phyloP scores from a whole-genome alignment of 2,797 vertebrate genomes.

The Poeciliopsis infans region DNA sequence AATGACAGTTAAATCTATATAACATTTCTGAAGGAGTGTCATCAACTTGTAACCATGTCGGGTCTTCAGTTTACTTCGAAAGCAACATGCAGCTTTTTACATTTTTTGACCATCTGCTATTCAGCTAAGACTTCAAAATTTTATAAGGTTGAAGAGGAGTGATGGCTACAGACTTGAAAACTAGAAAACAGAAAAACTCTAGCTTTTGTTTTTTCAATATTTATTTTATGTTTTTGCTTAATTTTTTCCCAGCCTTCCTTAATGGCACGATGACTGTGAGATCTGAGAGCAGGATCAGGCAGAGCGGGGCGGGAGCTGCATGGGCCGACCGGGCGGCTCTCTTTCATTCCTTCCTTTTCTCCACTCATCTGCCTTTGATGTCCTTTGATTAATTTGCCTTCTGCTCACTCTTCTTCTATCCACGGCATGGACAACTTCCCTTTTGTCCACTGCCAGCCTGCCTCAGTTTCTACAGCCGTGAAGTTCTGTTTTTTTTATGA shows the following conservation, averaged over 20 bases:
- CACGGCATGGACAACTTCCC: slow-evolving; percentile 38
- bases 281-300: slow-evolving; percentile 75
- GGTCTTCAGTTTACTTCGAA: neutral
- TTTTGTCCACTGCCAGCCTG: slow-evolving; percentile 30
- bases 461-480: slow-evolving; percentile 15
- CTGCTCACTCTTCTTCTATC: slow-evolving; percentile 57
- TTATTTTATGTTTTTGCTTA: slow-evolving; percentile 9
- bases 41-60: neutral
- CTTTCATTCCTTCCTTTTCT: slow-evolving; percentile 74
- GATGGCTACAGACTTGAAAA: neutral
- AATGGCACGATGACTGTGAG: slow-evolving; percentile 71
- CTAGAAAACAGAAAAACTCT: neutral
- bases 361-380: slow-evolving; percentile 75
- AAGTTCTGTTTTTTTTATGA: slow-evolving; percentile 11
- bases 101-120: neutral
- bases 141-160: neutral
- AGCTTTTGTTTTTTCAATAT: too few relatives aligned
- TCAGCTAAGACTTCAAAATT: neutral
- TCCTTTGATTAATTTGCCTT: slow-evolving; percentile 80
- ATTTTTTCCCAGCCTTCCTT: slow-evolving; percentile 58
- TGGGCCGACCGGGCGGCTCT: slow-evolving; percentile 74
- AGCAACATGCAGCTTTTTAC: neutral
- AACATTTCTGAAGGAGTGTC: neutral
- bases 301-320: slow-evolving; percentile 68
- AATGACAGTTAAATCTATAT: neutral